Evolutionary conservation across 1,140 invertebrate genomes (phyloP), one percentile per base, ranked within the genome.

Genomic region (Drosophila mojavensis): DNA sequence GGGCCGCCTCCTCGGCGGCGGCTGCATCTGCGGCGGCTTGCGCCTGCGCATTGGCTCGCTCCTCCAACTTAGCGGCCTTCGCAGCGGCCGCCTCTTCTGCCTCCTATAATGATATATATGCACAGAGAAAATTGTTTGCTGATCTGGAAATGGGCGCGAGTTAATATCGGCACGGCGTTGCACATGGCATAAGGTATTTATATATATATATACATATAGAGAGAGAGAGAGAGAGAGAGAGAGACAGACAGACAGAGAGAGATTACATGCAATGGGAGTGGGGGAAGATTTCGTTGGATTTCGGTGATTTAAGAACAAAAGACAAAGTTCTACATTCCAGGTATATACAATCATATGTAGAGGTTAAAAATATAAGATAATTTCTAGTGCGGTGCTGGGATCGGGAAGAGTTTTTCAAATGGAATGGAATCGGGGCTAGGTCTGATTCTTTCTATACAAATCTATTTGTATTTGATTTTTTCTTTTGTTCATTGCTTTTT

Each of bases 71-170:
- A 70, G 95, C 95, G 69, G 95, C 95, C 83, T 95, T 95, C 54
- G 95, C 96, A 80, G 95, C 92, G 54, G 96, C 96, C 56, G 96
- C 96, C 86, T 96, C 95, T 93, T 97, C 96, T 1, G 96, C 96
- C 95, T 97, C 96, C 96, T 97, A 90, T 56, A 91, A 91, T 74
- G 73, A 83, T 55, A 80, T 53, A 80, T 51, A 66, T 62, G 59
- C 63, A 72, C 61, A 76, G 11, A 71, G 30, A 54, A 24, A 55
- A 33, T 53, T 73, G 24, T 55, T 64, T 77, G 45, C 53, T 59
- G 45, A 26, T 60, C 48, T 54, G 55, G 58, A 13, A 56, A 59
- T 30, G 33, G 60, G 61, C 51, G 68, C 68, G 60, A 45, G 13
- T 24, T 47, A 1, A 13, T 41, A 73, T 68, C 56, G 41, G 47